Evolutionary conservation across 1,140 invertebrate species (phyloP), one percentile per base, ranked within the genome.

Genomic region (Lepidurus apus): DNA sequence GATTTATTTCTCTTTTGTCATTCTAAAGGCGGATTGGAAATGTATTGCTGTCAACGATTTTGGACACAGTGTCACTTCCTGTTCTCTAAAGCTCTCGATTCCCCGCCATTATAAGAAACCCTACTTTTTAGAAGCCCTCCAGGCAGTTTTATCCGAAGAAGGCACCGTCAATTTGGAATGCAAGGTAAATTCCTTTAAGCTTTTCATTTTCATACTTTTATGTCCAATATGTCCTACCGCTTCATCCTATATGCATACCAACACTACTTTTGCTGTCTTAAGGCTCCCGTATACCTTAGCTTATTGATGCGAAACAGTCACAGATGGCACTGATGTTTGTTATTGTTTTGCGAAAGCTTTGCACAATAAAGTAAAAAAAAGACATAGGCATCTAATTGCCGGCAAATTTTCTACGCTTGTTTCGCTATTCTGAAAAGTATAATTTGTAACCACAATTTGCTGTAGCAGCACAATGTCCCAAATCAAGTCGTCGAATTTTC

Each of bases 111-210:
- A 91, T 82, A 95, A 94, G 83, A 94, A 93, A 82, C 94, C 94
- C 0, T 89, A 91, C 81, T 96, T 96, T 85, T 86, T 96, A 13
- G 94, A 96, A 85, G 91, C 90, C 81, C 86, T 96, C 10, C 87
- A 92, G 80, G 94, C 94, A 8, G 91, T 95, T 65, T 85, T 96
- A 24, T 93, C 93, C 1, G 92, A 95, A 81, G 93, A 95, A 85
- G 94, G 89, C 5, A 93, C 93, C 43, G 94, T 96, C 0, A 95
- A 95, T 86, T 87, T 96, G 75, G 94, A 96, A 84, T 96, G 94
- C 85, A 96, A 96, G 87, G 87, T 86, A 80, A 81, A 17, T 77
- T 17, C 43, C 10, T 76, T 10, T 42, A 42, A 42, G 0, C 10
- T 65, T n/a, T 65, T 65, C 13, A 13, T 34, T 4, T 53, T 13